Conservation (phyloP, 2,888 invertebrate species). For the Melangyna quadrimaculata region DNA sequence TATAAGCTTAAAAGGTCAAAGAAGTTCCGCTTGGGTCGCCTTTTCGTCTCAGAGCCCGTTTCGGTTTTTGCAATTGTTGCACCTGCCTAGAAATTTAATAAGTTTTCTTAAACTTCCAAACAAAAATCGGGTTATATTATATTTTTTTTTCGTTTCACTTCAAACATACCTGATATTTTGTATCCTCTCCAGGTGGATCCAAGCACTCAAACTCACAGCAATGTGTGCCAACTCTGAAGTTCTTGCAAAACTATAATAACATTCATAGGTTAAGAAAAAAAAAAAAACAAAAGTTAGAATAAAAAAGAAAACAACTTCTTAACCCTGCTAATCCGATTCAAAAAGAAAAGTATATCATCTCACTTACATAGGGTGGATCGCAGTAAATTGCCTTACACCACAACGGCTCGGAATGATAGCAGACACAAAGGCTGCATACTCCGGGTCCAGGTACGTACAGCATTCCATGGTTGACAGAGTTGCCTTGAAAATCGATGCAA, state of each 20-base stretch:
- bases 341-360: not conserved
- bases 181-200: conserved; percentile 88
- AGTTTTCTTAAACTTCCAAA: not conserved
- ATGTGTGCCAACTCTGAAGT: conserved; percentile 90
- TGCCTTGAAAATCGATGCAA: conserved; percentile 92
- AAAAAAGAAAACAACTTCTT: not conserved
- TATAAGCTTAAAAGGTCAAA: conserved; percentile 4
- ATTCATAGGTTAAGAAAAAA: not conserved
- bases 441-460: conserved; percentile 92
- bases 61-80: conserved; percentile 20
- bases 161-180: conserved; percentile 81
- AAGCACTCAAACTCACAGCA: conserved; percentile 95
- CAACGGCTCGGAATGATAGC: conserved; percentile 92
- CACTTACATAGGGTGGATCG: conserved; percentile 91
- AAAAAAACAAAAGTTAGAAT: too few species aligned
- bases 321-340: not conserved
- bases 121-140: not conserved
- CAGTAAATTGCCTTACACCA: conserved; percentile 95
- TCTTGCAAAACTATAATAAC: conserved; percentile 89
- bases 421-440: conserved; percentile 92
- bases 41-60: not conserved
- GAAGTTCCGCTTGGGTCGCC: not conserved
- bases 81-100: conserved; percentile 10
- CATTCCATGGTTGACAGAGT: conserved; percentile 88
- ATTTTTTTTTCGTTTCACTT: not conserved